phyloP scores from a whole-genome alignment of 2,888 invertebrate genomes.

The Proisotoma minuta region DNA sequence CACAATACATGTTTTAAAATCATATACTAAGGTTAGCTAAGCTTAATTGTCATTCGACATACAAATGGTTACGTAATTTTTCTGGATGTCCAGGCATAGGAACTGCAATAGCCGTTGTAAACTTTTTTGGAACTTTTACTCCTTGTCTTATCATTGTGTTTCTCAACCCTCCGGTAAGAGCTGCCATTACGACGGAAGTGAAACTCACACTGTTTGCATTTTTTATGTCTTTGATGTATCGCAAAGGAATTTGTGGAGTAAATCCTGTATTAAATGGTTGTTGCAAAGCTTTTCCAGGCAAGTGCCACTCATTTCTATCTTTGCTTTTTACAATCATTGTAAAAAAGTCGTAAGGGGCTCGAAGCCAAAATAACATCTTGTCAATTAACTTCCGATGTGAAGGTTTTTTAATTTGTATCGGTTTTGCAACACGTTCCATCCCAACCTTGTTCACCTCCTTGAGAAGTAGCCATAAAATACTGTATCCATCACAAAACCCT shows the following conservation, averaged over 20 bases:
- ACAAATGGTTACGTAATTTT: constrained; percentile 39
- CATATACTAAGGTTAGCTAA: not conserved
- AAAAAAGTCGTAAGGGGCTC: constrained; percentile 32
- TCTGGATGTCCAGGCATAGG: constrained; percentile 41
- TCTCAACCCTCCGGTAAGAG: constrained; percentile 34
- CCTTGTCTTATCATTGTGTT: constrained; percentile 29
- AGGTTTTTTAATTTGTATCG: constrained; percentile 11
- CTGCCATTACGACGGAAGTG: constrained; percentile 33
- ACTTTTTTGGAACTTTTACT: constrained; percentile 23
- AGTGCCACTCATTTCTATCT: constrained; percentile 40
- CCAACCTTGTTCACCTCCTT: constrained; percentile 28
- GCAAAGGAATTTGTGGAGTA: constrained; percentile 29
- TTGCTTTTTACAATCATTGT: constrained; percentile 24
- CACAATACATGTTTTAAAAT: not conserved
- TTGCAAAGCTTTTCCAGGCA: constrained; percentile 15
- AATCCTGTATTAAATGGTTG: constrained; percentile 24
- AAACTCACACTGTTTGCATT: constrained; percentile 34
- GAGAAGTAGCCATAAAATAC: constrained; percentile 33
- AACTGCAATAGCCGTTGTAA: constrained; percentile 34
- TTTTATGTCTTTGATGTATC: constrained; percentile 37
- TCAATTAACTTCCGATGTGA: not conserved
- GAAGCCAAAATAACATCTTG: constrained; percentile 18
- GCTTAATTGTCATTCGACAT: constrained; percentile 4
- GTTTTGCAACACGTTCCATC: constrained; percentile 23
- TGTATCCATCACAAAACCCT: constrained; percentile 39